Evolutionary conservation across 2,888 invertebrate species (phyloP), one percentile per base, ranked within the genome.

Genomic region (Melipona bicolor): DNA sequence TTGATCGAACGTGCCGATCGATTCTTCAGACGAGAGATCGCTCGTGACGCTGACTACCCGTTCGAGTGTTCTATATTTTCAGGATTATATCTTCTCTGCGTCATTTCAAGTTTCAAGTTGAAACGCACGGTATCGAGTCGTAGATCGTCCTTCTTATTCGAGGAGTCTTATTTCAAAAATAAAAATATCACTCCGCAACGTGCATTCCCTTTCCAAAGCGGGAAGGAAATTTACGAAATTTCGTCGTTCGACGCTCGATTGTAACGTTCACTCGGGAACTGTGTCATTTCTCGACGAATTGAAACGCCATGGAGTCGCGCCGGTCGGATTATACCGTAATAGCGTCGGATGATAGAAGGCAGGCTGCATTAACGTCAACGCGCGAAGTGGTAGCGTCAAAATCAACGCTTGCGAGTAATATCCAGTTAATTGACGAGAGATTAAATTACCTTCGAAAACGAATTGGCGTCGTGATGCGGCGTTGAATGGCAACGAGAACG

Each of bases 391-490:
- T 64, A 54, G 36, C 49, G 52, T 13, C 52, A 64, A 72, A 65
- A 74, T 65, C 64, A 74, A 54, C 52, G 64, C 74, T 64, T 62
- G 21, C 74, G 74, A 65, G 52, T 74, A 74, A 74, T 74, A 74
- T 74, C 52, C 36, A 65, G 43, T 64, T 74, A 74, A 74, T 74
- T 52, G 64, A 36, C 74, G 52, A 74, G 52, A 36, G 64, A 64
- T 64, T 64, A 74, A 74, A 74, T 74, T 74, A 52, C 64, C 52
- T 74, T 64, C 36, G 64, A 74, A 74, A 74, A 74, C 74, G 64
- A 74, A 74, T 72, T 72, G 72, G 61, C 61, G 61, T 72, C 27
- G 61, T 43, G 61, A 72, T 50, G 61, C 61, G 27, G 49, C 61
- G 27, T 62, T 62, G 49, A 72, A 62, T 36, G 74, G 19, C 32